Evolutionary conservation across 2,113 vertebrate genomes (phyloP), one percentile per base, ranked within the genome.

Genomic region (Pipra filicauda): DNA sequence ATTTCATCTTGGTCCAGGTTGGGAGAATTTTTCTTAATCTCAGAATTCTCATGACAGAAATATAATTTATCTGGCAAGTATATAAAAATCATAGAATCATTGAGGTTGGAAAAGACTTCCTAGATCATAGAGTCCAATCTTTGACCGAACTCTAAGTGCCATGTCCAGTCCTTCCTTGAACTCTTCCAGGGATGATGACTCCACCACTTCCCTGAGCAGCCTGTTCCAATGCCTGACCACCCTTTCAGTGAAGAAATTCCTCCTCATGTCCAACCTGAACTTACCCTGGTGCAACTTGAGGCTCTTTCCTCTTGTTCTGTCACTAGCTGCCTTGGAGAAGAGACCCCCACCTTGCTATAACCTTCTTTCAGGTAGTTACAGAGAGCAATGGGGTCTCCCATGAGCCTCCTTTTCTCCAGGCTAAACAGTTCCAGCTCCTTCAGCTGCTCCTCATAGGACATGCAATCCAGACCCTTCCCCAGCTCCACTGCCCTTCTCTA

Each of bases 321-420:
- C 1, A 1, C 14, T 43, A 27, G 1, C 11, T 65, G 58, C n/a
- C 24, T 18, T 21, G 19, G 5, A 58, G 31, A 80, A 41, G 31
- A 57, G 31, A 21, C 11, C 37, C 24, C 8, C 10, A 49, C 6
- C 17, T 49, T 0, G 0, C 20, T 24, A 30, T 24, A 48, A 11
- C 5, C 16, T 64, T 12, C 39, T 62, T 8, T 55, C 49, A 57
- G 17, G 21, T 14, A 5, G 2, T 11, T 72, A 11, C 5, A 65
- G 21, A 23, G 44, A 55, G 30, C 28, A 12, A 8, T 15, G 24
- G 30, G 13, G 13, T 14, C 7, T 79, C 13, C 24, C 5, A 2
- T 7, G 2, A 55, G 7, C 28, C 24, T 41, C 7, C 33, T 77
- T 22, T 79, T 35, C n/a, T 41, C 41, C n/a, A n/a, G 39, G 8